Base-by-base conservation (phyloP, 2,888 invertebrate genomes). In the Hoplodrina blanda region DNA sequence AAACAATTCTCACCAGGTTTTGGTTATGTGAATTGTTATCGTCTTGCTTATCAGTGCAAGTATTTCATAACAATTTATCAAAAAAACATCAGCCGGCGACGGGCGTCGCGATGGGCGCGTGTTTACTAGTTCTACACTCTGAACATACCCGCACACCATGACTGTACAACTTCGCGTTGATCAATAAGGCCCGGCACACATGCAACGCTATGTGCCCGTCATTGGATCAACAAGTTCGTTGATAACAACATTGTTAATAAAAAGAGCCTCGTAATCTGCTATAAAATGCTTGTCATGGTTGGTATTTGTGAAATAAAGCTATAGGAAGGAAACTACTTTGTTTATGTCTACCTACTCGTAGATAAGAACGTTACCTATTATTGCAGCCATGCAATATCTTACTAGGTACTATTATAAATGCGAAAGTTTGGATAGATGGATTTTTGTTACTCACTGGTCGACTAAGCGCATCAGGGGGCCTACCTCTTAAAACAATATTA, bases 121-220 rank as follows among this genome's bases (percentile, higher is more conserved):
- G 53, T 57, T 73, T 56, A 73, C 74, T 52, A 56, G 62, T 49
- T 77, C 57, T 49, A 17, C 61, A 33, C 33, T 33, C 62, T 60
- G 77, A 76, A 76, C 30, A 73, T 60, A 49, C 11, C 57, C 41
- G 46, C 75, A 49, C 30, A 46, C 37, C 71, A 55, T 60, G 33
- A 33, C 55, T 55, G 11, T 19, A 56, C 55, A 69, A 76, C 81
- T 76, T 76, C 70, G 15, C 15, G 52, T 44, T 55, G 52, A 30
- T 62, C 56, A 11, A 53, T 72, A 57, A 71, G 33, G 60, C 44
- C 8, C 13, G 25, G 55, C 13, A 53, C 62, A 54, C 55, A 79
- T 11, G 2, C 2, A 69, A 25, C 19, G 19, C 11, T 73, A 0
- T 61, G 13, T n/a, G 17, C 13, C 13, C 11, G 19, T 54, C 41